Evolutionary conservation across 1,140 invertebrate genomes (phyloP).

Genomic region (Macrobrachium nipponense): DNA sequence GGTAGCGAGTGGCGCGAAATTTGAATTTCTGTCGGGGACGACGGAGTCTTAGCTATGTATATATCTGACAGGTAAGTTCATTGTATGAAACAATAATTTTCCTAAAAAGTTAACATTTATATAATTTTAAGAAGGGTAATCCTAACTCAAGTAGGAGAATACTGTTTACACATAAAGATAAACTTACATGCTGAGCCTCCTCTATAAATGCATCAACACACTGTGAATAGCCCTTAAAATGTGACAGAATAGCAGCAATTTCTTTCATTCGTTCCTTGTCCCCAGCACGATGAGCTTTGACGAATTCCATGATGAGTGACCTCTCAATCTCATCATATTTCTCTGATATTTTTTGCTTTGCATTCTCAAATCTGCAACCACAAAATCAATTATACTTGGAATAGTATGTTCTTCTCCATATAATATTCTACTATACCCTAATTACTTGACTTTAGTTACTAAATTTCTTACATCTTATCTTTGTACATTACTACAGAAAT

Average conservation of each 20-base stretch:
- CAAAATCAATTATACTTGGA: neutral
- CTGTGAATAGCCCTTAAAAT: conserved; percentile 96
- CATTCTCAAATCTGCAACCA: conserved; percentile 80
- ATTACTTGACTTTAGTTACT: no score
- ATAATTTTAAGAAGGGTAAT: no score
- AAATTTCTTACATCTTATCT: no score
- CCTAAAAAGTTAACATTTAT: no score
- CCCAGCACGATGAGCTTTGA: conserved; percentile 80
- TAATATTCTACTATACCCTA: no score
- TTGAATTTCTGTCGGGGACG: no score
- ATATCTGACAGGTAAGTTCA: no score
- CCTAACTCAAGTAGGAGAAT: neutral
- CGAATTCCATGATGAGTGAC: conserved; percentile 95
- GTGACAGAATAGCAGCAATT: conserved; percentile 88
- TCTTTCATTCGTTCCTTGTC: conserved; percentile 93
- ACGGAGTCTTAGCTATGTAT: no score
- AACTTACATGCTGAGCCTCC: conserved; percentile 88
- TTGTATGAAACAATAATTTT: no score
- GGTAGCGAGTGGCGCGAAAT: no score
- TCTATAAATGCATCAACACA: conserved; percentile 98
- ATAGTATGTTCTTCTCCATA: no score
- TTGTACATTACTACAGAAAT: no score
- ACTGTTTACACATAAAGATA: neutral
- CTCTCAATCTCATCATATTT: conserved; percentile 97
- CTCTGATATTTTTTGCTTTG: conserved; percentile 89